Evolutionary conservation across 1,140 invertebrate genomes (phyloP).

Genomic region (Calycopis cecrops): DNA sequence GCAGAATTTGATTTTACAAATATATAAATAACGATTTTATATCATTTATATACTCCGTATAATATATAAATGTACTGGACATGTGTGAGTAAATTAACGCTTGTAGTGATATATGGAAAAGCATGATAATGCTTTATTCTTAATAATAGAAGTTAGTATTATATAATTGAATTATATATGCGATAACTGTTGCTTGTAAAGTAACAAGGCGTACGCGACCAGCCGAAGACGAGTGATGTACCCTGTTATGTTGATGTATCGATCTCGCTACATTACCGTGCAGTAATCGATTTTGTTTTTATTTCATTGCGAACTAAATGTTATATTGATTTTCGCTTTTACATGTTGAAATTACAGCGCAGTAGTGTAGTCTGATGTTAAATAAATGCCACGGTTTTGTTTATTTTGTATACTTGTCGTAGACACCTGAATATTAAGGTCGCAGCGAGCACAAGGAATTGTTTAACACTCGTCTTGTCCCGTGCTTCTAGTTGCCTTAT

Average conservation of each 20-base stretch:
- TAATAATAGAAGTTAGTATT: conserved; percentile 45
- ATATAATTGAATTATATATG: conserved; percentile 41
- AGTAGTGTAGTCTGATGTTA: conserved; percentile 31
- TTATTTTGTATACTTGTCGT: conserved; percentile 35
- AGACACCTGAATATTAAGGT: conserved; percentile 29
- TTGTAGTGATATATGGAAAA: conserved; percentile 61
- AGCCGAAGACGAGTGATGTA: conserved; percentile 40
- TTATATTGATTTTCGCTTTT: conserved; percentile 17
- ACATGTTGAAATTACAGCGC: conserved; percentile 14
- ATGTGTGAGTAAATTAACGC: conserved; percentile 64
- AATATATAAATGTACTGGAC: conserved; percentile 36
- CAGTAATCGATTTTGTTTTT: conserved; percentile 18
- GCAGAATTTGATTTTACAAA: conserved; percentile 3
- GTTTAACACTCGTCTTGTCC: conserved; percentile 55
- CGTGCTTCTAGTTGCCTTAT: conserved; percentile 74
- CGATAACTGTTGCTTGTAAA: conserved; percentile 56
- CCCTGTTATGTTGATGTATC: conserved; percentile 12
- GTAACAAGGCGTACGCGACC: conserved; percentile 39
- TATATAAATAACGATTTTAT: conserved; percentile 3
- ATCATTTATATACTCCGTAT: conserved; percentile 14
- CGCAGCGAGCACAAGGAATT: conserved; percentile 50
- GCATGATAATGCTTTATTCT: conserved; percentile 61
- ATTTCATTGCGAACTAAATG: not conserved
- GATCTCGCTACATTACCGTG: conserved; percentile 23
- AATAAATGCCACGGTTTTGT: conserved; percentile 28